Conservation (phyloP, 2,888 invertebrate genomes). For the Callosobruchus maculatus region DNA sequence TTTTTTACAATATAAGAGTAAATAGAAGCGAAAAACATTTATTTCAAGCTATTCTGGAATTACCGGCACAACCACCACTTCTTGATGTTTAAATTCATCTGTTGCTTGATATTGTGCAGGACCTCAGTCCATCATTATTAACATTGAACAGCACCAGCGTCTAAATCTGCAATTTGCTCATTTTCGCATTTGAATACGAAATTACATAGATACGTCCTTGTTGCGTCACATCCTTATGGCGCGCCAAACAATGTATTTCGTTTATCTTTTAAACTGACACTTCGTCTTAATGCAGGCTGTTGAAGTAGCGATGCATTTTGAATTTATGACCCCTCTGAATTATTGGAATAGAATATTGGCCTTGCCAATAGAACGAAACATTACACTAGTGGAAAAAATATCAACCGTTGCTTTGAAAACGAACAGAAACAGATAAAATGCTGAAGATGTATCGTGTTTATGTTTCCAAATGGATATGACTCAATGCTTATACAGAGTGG, state of each 20-base stretch:
- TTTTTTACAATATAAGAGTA: no score
- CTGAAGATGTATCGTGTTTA: neutral
- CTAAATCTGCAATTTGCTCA: neutral
- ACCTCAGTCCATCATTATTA: no score
- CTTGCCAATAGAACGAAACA: neutral
- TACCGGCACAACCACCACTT: no score
- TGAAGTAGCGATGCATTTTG: neutral
- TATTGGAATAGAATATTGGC: neutral
- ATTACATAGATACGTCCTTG: neutral
- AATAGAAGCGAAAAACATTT: no score
- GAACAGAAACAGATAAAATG: neutral
- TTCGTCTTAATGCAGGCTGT: neutral
- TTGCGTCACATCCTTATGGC: neutral
- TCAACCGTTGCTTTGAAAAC: neutral
- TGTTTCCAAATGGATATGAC: neutral
- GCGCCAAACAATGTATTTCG: neutral
- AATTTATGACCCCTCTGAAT: neutral
- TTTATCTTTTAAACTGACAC: neutral
- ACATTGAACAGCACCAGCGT: no score
- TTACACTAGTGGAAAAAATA: neutral
- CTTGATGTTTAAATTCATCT: no score
- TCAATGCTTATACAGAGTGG: no score
- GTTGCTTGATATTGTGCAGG: no score
- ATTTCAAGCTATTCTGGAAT: no score
- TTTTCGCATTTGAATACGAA: neutral